phyloP scores from a whole-genome alignment of 2,113 vertebrate species.

The Noctilio leporinus region DNA sequence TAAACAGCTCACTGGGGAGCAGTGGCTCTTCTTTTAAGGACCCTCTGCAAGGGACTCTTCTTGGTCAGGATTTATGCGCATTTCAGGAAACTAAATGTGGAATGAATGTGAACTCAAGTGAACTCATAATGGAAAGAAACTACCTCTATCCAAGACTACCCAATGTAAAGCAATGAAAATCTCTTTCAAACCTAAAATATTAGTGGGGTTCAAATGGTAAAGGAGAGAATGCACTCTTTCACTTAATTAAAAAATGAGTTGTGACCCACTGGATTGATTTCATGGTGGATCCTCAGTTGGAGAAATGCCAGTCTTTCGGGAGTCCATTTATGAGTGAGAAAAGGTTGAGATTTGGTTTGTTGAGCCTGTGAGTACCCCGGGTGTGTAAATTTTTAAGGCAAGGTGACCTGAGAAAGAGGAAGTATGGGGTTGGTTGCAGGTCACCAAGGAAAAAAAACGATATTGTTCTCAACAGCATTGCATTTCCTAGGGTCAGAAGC shows the following conservation, averaged over 20 bases:
- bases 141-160: background rate
- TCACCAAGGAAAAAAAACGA: constrained; percentile 9
- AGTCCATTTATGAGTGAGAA: constrained; percentile 20
- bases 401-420: constrained; percentile 41
- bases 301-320: constrained; percentile 10
- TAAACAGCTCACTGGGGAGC: background rate
- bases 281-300: background rate
- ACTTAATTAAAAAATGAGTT: constrained; percentile 35
- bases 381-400: constrained; percentile 26
- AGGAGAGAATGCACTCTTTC: background rate
- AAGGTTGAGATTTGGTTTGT: background rate
- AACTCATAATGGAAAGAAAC: constrained; percentile 47
- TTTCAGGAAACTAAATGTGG: constrained; percentile 34
- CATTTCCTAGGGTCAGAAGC: background rate
- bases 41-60: constrained; percentile 6
- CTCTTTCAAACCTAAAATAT: background rate
- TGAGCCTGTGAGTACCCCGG: background rate
- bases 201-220: background rate
- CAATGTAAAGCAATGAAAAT: constrained; percentile 6
- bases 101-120: constrained; percentile 31
- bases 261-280: constrained; percentile 21
- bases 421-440: background rate
- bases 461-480: background rate
- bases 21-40: background rate
- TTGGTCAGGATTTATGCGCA: constrained; percentile 42